A percentile compares a stretch with the other conserved stretches of the same genome.
These are phyloP conservation scores for Myotis yumanensis DNA, from an alignment of 2,113 vertebrate species.

Conservation along the genomic window DNA sequence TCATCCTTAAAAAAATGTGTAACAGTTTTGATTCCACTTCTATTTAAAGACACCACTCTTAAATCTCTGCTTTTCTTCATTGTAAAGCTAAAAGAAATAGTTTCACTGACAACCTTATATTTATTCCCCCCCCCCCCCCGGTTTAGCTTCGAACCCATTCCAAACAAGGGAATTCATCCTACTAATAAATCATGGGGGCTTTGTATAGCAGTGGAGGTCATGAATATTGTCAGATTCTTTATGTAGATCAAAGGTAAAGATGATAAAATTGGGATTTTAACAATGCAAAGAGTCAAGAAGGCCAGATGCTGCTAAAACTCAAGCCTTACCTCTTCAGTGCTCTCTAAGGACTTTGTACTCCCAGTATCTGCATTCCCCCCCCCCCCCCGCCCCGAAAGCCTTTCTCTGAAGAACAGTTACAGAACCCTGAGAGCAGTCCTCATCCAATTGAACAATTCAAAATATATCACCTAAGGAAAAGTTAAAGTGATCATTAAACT, in stretches of 20 bases:
- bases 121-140: background rate
- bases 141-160: background rate
- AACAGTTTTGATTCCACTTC: background rate
- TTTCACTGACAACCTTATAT: background rate
- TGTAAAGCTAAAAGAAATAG: background rate
- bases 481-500: conserved; percentile 39
- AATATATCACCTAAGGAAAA: conserved; percentile 48
- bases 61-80: background rate
- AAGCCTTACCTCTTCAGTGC: background rate
- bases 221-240: background rate
- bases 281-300: background rate
- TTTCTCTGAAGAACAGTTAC: background rate
- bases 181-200: background rate
- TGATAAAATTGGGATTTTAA: background rate
- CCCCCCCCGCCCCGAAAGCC: too few relatives aligned
- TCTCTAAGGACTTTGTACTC: background rate
- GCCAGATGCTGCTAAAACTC: background rate
- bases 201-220: background rate
- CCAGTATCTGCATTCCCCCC: background rate
- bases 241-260: background rate
- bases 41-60: background rate
- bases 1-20: background rate
- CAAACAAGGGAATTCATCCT: background rate
- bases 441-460: background rate
- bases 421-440: rapidly evolving